Conservation (phyloP, 1,140 invertebrate species). For the Samia ricini region DNA sequence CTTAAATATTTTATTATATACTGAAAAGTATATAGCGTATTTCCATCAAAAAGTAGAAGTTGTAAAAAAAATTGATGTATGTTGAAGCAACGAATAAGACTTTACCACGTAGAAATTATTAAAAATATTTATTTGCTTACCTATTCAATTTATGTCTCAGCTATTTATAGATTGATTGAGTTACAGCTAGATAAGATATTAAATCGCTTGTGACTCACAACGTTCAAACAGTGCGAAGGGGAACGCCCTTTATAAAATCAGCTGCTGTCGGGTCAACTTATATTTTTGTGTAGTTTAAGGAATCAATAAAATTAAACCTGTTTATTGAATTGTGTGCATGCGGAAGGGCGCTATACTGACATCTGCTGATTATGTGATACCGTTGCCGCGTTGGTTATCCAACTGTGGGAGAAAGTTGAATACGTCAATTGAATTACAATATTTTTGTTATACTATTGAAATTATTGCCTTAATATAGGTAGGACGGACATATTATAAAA, state of each 20-base stretch:
- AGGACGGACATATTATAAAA: too few relatives aligned
- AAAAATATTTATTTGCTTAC: too few relatives aligned
- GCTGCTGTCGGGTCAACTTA: constrained; percentile 47
- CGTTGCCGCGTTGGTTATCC: background rate
- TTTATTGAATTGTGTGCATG: constrained; percentile 34
- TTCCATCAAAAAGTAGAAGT: too few relatives aligned
- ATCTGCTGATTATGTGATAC: constrained; percentile 12
- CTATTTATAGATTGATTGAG: background rate
- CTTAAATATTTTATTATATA: too few relatives aligned
- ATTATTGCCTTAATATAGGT: background rate
- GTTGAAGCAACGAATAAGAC: too few relatives aligned
- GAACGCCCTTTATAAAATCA: constrained; percentile 69
- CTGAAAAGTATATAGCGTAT: too few relatives aligned
- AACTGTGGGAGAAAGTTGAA: background rate
- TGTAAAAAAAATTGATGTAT: too few relatives aligned
- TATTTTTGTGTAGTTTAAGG: constrained; percentile 46
- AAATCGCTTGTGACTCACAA: constrained; percentile 1
- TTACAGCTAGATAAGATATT: background rate
- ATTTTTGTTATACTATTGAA: background rate
- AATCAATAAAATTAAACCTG: constrained; percentile 38
- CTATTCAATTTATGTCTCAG: too few relatives aligned
- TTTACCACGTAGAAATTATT: too few relatives aligned
- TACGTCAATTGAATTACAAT: background rate
- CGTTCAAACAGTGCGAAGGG: constrained; percentile 38
- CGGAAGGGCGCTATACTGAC: constrained; percentile 22